Base-by-base conservation (phyloP, 2,888 invertebrate genomes). In the Drosophila prostipennis region DNA sequence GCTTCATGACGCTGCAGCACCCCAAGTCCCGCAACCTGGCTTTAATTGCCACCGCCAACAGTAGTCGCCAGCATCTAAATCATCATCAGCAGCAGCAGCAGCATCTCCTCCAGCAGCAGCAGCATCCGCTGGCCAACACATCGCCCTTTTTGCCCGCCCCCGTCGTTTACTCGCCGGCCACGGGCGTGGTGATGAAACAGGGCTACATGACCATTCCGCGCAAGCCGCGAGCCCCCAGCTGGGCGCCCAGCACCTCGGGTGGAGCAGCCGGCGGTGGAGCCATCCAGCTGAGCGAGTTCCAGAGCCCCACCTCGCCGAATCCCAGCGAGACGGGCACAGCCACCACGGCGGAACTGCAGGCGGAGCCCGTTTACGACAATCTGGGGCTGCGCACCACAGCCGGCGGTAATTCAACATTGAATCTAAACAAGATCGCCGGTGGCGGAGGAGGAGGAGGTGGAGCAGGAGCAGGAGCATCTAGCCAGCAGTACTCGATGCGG, bases 181-280 rank as follows among this genome's bases (percentile, higher is more conserved):
- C 88, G 6, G 91, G 32, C 13, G 48, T 92, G 23, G 89, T 92
- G 2, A 91, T 92, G 91, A 94, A 96, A 74, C 96, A 96, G 90
- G 97, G 96, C 11, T 97, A 97, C 90, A 96, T 97, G 45, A 97
- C 97, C 14, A 96, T 97, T 69, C 97, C 97, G 0, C 93, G 97
- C 77, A 93, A 96, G 85, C 97, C 96, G 0, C 93, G 97, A 73
- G 96, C 96, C 0, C 96, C 96, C 2, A 96, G 96, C 88, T 97
- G 97, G 96, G 95, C 94, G 70, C 95, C 91, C 91, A 95, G 93
- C 60, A 91, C 95, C 0, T 88, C 87, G 6, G 69, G 72, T 8
- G 69, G 72, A 3, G 46, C 72, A 10, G 26, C 64, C 6, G 46
- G 46, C 1, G 52, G 51, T 32, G 54, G 43, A 7, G 52, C 60